phyloP scores from a whole-genome alignment of 2,113 vertebrate species.

The Clupea harengus region DNA sequence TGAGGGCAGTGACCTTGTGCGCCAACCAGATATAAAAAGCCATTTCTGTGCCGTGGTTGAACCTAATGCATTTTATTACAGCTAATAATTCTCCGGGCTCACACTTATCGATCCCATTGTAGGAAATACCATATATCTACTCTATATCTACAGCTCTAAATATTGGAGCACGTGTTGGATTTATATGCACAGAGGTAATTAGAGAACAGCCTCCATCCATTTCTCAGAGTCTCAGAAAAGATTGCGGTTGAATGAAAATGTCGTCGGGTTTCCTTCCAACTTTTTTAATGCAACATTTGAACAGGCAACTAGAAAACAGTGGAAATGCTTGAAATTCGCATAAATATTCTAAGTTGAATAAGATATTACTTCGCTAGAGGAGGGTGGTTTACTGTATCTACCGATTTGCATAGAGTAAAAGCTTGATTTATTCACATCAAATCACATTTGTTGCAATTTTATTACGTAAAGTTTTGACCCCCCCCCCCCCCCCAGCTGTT shows the following conservation, averaged over 20 bases:
- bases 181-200: not conserved
- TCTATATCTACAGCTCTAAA: not conserved
- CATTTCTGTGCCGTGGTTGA: not conserved
- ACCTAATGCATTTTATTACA: constrained; percentile 14
- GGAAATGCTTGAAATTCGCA: not conserved
- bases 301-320: not conserved
- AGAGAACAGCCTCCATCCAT: not conserved
- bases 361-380: not conserved
- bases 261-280: not conserved
- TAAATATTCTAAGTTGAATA: not conserved
- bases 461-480: too few relatives aligned
- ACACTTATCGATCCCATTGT: not conserved
- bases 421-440: too few relatives aligned
- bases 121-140: not conserved
- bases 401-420: too few relatives aligned
- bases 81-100: not conserved
- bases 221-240: not conserved
- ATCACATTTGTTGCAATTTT: too few relatives aligned
- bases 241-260: not conserved
- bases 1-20: constrained; percentile 32
- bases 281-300: not conserved
- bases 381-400: too few relatives aligned
- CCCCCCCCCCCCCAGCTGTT: too few relatives aligned
- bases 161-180: not conserved
- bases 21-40: constrained; percentile 53